phyloP scores from a whole-genome alignment of 2,888 invertebrate genomes.

The Polyommatus icarus region DNA sequence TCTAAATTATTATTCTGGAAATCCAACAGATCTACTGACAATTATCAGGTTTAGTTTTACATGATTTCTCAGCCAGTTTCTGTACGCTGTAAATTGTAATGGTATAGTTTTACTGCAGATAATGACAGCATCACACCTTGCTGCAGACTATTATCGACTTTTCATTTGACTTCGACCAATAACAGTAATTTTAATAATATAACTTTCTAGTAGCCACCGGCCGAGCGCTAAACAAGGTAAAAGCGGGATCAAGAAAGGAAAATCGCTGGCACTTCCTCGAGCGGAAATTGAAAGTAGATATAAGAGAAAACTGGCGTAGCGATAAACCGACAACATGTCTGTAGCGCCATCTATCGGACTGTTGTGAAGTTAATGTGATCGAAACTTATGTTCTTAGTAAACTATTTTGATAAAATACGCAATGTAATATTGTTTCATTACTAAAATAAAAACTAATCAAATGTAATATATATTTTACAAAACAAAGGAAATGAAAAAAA shows the following conservation, averaged over 20 bases:
- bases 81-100: neutral
- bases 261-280: constrained; percentile 72
- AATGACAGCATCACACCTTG: neutral
- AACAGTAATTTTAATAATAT: constrained; percentile 32
- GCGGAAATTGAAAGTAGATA: constrained; percentile 77
- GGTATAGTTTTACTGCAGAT: constrained; percentile 15
- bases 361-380: neutral
- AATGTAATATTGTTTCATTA: neutral
- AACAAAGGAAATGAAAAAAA: neutral
- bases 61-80: constrained; percentile 8
- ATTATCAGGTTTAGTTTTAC: neutral
- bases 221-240: constrained; percentile 54
- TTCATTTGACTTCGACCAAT: constrained; percentile 24
- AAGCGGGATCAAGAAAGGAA: constrained; percentile 73
- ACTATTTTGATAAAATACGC: neutral
- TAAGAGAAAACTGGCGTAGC: constrained; percentile 66
- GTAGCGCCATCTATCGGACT: constrained; percentile 54
- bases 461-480: too few species aligned
- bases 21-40: neutral
- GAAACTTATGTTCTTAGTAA: neutral
- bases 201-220: constrained; percentile 54
- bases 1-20: too few species aligned
- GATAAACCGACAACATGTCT: constrained; percentile 7
- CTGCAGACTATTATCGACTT: constrained; percentile 13
- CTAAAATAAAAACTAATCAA: neutral